These are phyloP conservation scores for Agrilus planipennis DNA, from an alignment of 1,140 invertebrate genomes.

Conservation along the genomic window DNA sequence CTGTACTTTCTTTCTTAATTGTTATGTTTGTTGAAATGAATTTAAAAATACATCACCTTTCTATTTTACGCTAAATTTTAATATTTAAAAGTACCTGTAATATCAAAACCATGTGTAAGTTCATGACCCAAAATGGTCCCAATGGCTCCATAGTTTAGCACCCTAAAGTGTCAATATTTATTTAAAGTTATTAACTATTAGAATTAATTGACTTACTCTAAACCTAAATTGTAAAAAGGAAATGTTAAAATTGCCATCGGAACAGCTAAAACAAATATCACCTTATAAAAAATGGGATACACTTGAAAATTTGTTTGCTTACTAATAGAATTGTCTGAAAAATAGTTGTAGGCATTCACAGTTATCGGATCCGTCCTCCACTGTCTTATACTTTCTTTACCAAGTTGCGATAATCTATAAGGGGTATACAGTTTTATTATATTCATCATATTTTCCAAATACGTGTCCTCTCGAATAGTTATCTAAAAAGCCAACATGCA, in stretches of 20 bases:
- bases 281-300: slow-evolving; percentile 6
- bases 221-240: slow-evolving; percentile 55
- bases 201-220: slow-evolving; percentile 38
- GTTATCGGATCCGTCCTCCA: slow-evolving; percentile 59
- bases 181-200: background rate
- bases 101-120: slow-evolving; percentile 77
- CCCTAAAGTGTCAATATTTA: slow-evolving; percentile 42
- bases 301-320: slow-evolving; percentile 29
- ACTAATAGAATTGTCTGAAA: slow-evolving; percentile 65
- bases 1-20: too few relatives aligned
- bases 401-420: slow-evolving; percentile 21
- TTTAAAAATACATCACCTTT: too few relatives aligned
- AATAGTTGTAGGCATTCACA: slow-evolving; percentile 64
- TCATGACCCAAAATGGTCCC: slow-evolving; percentile 75
- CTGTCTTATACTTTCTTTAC: slow-evolving; percentile 31
- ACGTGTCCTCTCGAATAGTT: slow-evolving; percentile 38
- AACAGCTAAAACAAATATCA: slow-evolving; percentile 48
- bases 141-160: slow-evolving; percentile 72
- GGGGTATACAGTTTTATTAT: slow-evolving; percentile 30
- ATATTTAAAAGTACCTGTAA: too few relatives aligned
- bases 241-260: slow-evolving; percentile 62
- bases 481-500: too few relatives aligned
- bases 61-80: too few relatives aligned
- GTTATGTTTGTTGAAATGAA: too few relatives aligned
- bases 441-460: slow-evolving; percentile 52